phyloP scores from a whole-genome alignment of 2,797 vertebrate genomes.

The Arctocebus calabarensis region DNA sequence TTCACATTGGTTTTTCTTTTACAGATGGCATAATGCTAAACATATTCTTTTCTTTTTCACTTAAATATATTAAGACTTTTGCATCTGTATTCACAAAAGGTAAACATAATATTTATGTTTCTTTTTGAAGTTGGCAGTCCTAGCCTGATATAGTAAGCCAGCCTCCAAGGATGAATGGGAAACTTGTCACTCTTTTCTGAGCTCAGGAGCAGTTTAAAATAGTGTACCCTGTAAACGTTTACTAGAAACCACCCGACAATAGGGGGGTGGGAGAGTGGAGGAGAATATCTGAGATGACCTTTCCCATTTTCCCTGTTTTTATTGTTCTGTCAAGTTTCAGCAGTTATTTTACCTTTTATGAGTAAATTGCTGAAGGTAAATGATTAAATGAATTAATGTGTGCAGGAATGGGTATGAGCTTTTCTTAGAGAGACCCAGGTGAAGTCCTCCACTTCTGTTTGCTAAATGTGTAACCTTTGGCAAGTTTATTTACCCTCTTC shows the following conservation, averaged over 20 bases:
- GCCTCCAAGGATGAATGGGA: not conserved
- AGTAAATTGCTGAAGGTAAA: constrained; percentile 29
- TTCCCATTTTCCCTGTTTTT: constrained; percentile 53
- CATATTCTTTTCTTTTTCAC: not conserved
- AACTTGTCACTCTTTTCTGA: not conserved
- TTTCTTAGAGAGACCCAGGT: not conserved
- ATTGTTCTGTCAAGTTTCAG: constrained; percentile 30
- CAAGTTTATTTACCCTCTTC: not conserved
- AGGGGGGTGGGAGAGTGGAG: not conserved
- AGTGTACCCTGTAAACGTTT: not conserved
- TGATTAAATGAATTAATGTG: not conserved
- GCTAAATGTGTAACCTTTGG: not conserved
- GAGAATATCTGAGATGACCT: not conserved
- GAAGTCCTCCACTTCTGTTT: not conserved
- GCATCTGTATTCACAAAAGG: constrained; percentile 1
- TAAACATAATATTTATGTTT: not conserved
- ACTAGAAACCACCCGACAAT: constrained; percentile 45
- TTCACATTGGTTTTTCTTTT: not conserved
- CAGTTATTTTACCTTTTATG: constrained; percentile 50
- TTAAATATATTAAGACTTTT: not conserved
- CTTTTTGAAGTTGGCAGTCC: not conserved
- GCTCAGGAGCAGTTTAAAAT: constrained; percentile 37
- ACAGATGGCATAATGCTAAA: not conserved
- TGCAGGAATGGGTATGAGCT: not conserved
- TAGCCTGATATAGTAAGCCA: constrained; percentile 40